A percentile compares a stretch with the other conserved stretches of the same genome.
These are phyloP conservation scores for Ctenochaetus hawaiiensis DNA, from an alignment of 2,797 vertebrate genomes.

Conservation along the genomic window DNA sequence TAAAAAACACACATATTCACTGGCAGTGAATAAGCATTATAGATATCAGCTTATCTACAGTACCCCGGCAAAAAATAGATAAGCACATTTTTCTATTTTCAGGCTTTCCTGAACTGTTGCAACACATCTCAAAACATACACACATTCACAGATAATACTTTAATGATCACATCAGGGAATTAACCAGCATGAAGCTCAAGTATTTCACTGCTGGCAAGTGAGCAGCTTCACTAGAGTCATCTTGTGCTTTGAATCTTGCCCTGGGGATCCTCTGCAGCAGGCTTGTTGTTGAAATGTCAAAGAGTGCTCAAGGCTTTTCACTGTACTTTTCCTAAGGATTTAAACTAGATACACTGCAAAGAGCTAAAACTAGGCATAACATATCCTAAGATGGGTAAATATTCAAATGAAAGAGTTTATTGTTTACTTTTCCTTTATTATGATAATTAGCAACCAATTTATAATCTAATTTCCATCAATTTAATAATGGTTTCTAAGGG, in stretches of 20 bases:
- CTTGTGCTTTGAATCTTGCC: not conserved
- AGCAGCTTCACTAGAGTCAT: not conserved
- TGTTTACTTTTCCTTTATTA: not conserved
- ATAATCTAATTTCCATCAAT: not conserved
- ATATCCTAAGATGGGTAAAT: not conserved
- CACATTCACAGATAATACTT: not conserved
- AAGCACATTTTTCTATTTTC: not conserved
- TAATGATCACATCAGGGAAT: not conserved
- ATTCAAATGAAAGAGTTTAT: not conserved
- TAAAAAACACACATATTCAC: too few relatives aligned
- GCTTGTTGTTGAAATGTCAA: constrained; percentile 4
- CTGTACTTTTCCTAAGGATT: constrained; percentile 9
- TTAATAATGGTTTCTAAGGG: not conserved
- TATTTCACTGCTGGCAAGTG: not conserved
- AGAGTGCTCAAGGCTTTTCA: constrained; percentile 1
- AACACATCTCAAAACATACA: not conserved
- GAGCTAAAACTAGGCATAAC: not conserved
- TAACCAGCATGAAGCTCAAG: not conserved
- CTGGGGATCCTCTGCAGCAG: not conserved
- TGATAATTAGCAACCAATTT: not conserved
- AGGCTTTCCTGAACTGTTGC: not conserved
- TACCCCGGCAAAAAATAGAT: not conserved
- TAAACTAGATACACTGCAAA: not conserved
- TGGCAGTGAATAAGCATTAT: too few relatives aligned
- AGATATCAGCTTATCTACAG: not conserved